Conservation (phyloP, 2,113 vertebrate genomes). For the Osmerus mordax region DNA sequence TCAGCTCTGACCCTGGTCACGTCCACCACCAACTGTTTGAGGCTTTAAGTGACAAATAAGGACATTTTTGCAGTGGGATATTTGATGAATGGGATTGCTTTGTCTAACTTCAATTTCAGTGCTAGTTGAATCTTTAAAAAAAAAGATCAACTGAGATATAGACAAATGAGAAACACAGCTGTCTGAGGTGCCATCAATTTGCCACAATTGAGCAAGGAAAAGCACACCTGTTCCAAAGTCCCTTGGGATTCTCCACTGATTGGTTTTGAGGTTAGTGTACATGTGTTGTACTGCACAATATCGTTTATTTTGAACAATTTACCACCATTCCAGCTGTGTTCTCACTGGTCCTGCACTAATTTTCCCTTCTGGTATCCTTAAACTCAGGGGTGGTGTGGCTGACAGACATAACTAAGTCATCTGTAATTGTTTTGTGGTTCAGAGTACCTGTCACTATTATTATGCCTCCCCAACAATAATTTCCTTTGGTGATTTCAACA, state of each 20-base stretch:
- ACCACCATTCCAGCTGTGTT: slow-evolving; percentile 15
- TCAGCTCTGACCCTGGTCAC: slow-evolving; percentile 44
- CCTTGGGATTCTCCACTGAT: slow-evolving; percentile 18
- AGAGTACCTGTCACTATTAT: slow-evolving; percentile 66
- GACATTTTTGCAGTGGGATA: slow-evolving; percentile 33
- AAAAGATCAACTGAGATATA: no score
- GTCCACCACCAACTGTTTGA: slow-evolving; percentile 35
- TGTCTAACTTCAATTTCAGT: no score
- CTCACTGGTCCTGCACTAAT: slow-evolving; percentile 43
- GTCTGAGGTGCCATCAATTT: slow-evolving; percentile 30
- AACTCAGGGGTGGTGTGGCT: slow-evolving; percentile 56
- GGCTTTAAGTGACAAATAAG: slow-evolving; percentile 52
- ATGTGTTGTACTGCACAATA: neutral
- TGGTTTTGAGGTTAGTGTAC: neutral
- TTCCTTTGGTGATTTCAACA: slow-evolving; percentile 61
- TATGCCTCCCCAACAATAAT: slow-evolving; percentile 57
- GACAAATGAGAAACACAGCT: no score
- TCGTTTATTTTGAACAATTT: neutral
- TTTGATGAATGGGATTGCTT: no score
- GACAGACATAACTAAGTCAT: slow-evolving; percentile 66
- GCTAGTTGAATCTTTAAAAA: no score
- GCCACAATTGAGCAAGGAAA: slow-evolving; percentile 35
- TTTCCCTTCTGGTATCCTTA: slow-evolving; percentile 50
- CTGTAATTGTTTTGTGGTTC: slow-evolving; percentile 72
- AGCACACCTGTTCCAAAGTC: slow-evolving; percentile 56